phyloP scores from a whole-genome alignment of 1,140 invertebrate species.

The Brachionus rotundiformis region DNA sequence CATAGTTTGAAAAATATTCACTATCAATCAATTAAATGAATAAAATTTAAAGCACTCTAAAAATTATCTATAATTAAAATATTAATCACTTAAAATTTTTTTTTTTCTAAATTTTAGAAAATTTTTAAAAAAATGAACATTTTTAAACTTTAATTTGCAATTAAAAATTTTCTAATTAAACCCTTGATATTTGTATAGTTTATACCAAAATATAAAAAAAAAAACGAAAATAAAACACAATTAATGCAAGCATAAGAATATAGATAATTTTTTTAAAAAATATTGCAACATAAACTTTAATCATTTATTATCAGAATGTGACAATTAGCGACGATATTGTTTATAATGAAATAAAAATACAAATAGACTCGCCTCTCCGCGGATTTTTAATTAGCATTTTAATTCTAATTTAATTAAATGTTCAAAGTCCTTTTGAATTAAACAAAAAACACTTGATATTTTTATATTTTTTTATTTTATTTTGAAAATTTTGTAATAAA shows the following conservation, averaged over 20 bases:
- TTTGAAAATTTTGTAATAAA: slow-evolving; percentile 34
- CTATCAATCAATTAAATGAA: no score
- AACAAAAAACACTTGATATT: not conserved
- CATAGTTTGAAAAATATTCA: no score
- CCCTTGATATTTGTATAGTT: not conserved
- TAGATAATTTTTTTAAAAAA: not conserved
- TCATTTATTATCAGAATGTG: not conserved
- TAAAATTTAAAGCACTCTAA: no score
- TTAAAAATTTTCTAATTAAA: not conserved
- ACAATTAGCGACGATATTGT: not conserved
- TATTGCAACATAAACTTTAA: slow-evolving; percentile 1
- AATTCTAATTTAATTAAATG: not conserved
- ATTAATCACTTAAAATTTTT: no score
- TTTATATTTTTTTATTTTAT: slow-evolving; percentile 2
- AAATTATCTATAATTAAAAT: no score
- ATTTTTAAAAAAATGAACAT: not conserved
- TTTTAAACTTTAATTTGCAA: not conserved
- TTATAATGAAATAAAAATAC: not conserved
- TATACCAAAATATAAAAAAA: not conserved
- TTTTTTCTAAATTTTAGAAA: no score
- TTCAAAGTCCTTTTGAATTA: not conserved
- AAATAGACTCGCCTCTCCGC: not conserved
- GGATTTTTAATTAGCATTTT: not conserved
- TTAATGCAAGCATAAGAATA: not conserved
- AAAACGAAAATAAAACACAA: slow-evolving; percentile 9